phyloP scores from a whole-genome alignment of 2,888 invertebrate genomes.

The Drosophila kanekoi region DNA sequence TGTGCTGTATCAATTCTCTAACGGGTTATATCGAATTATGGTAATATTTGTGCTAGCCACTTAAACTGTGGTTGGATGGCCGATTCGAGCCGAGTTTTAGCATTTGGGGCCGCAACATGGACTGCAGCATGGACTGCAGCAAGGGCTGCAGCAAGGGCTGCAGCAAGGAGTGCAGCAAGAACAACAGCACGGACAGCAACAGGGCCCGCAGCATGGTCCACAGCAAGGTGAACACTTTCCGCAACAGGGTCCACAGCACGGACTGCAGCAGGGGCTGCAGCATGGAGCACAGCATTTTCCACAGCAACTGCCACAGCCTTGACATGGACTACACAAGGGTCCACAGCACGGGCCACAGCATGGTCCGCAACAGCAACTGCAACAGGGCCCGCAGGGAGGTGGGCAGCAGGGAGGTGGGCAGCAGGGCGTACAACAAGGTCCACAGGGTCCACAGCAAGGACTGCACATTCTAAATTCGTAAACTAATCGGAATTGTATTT shows the following conservation, averaged over 20 bases:
- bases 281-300: constrained; percentile 42
- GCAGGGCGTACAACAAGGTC: constrained; percentile 26
- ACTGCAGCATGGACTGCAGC: constrained; percentile 34
- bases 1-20: constrained; percentile 51
- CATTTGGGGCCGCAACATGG: constrained; percentile 45
- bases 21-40: constrained; percentile 49
- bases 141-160: constrained; percentile 36
- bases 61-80: not conserved
- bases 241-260: constrained; percentile 50
- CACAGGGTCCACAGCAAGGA: constrained; percentile 41
- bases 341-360: constrained; percentile 49
- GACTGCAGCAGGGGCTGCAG: constrained; percentile 45
- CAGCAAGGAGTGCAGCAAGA: constrained; percentile 37
- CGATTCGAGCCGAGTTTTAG: not conserved
- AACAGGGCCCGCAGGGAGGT: constrained; percentile 30
- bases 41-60: constrained; percentile 19
- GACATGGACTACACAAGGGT: constrained; percentile 49
- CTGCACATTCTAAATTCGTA: constrained; percentile 63
- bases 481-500: not conserved
- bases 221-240: constrained; percentile 34
- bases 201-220: constrained; percentile 36
- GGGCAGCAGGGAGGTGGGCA: constrained; percentile 24
- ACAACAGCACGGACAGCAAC: constrained; percentile 45
- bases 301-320: constrained; percentile 41
- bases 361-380: constrained; percentile 32